Base-by-base conservation (phyloP, 2,888 invertebrate species). In the Brassicogethes aeneus region DNA sequence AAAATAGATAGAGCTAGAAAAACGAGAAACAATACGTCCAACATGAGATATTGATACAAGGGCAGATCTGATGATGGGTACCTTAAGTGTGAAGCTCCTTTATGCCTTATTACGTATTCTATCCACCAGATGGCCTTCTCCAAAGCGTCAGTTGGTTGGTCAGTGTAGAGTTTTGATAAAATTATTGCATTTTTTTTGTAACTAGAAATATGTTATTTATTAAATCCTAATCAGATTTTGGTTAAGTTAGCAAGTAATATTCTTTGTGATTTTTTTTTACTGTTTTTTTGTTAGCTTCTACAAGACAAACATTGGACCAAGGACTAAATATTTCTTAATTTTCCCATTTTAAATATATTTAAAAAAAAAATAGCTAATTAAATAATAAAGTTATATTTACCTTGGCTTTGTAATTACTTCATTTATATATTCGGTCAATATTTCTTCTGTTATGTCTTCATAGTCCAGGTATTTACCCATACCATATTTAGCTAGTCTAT, bases 91-190 rank as follows among this genome's bases (percentile, higher is more conserved):
- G 5, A 38, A 17, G 42, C 44, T 1, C 71, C 70, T 12, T 64
- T 53, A 41, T 55, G 51, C 33, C 54, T 65, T 10, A 75, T 47
- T 3, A 75, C 68, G 48, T 75, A 75, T 44, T 76, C 74, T 2
- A 73, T 73, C 56, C 56, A 57, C 54, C 54, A 57, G 10, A 55
- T 44, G 8, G 53, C 56, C 41, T 48, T 53, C 31, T 54, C 47
- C 5, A 55, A 30, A 10, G 48, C 53, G 37, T 43, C 52, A 35
- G 47, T 43, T 17, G 53, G 53, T 34, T 47, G 50, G 37, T 56
- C 56, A 14, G 39, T 47, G 38, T 47, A 41, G 7, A 52, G 41
- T 32, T 42, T 41, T 15, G 47, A 43, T 3, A 53, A 33, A 35
- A 52, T 46, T 14, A 43, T 45, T 0, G 54, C 48, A 17, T 49